Evolutionary conservation across 2,797 vertebrate genomes (phyloP), one percentile per base, ranked within the genome.

Genomic region (Arnoldichthys spilopterus): DNA sequence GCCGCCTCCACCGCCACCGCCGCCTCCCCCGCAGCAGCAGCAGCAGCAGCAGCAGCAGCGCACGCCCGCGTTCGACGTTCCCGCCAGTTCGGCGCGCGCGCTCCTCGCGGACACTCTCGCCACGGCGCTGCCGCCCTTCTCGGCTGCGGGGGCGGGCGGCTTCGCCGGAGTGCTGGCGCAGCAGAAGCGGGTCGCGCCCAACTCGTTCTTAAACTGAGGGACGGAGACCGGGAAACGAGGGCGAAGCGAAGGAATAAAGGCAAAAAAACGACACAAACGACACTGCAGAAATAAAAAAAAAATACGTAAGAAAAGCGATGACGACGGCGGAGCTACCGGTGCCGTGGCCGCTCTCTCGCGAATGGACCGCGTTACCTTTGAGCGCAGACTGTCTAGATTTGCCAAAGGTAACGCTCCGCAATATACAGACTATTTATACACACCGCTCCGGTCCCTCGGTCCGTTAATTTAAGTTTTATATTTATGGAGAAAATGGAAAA

Each of bases 381-480:
- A 86, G 87, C 82, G 87, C 85, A 30, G 85, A 76, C 73, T 83
- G 84, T 89, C 87, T 90, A 91, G 87, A 90, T 85, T 91, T 89
- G 85, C 91, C 92, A 89, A 92, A 92, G 91, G 90, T 91, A 89
- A 93, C 90, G 77, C 16, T 12, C 24, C 24, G 4, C 26, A 79
- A 26, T 86, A 88, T 88, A 91, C 88, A 82, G 82, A 78, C 85
- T 91, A 91, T 91, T 91, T 92, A 91, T 92, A 90, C 2, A 32
- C 91, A 83, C 78, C 90, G 87, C 91, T 89, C 85, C 88, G 88
- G 91, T 73, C 26, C 54, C 75, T 87, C 9, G 40, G 40, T 1
- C 79, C 81, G 72, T 91, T 90, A 73, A 92, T 92, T 94, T 94
- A 94, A 45, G 87, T 87, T 91, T 90, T 92, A 87, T 93, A 92